A percentile compares a stretch with the other conserved stretches of the same genome.
phyloP scores from a whole-genome alignment of 1,140 invertebrate genomes.

The Centruroides sculpturatus region DNA sequence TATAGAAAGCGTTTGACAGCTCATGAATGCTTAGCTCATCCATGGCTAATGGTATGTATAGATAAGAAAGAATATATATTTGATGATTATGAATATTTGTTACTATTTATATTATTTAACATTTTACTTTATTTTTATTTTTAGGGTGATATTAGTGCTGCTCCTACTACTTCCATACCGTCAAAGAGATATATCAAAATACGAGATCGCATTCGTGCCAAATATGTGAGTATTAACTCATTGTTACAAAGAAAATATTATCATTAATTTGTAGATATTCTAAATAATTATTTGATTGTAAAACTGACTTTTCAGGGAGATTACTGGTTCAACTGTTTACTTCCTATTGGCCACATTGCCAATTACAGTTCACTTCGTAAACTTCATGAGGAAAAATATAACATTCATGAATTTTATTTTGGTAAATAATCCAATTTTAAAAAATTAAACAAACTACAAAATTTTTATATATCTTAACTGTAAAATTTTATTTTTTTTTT shows the following conservation, averaged over 20 bases:
- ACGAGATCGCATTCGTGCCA: slow-evolving; percentile 62
- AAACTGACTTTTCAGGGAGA: slow-evolving; percentile 23
- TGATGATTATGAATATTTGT: neutral
- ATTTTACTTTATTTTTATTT: neutral
- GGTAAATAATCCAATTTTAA: slow-evolving; percentile 38
- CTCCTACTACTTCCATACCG: slow-evolving; percentile 48
- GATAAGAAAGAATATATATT: slow-evolving; percentile 26
- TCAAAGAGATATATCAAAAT: slow-evolving; percentile 69
- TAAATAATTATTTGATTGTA: neutral
- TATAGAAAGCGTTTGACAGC: slow-evolving; percentile 89
- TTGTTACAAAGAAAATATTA: neutral
- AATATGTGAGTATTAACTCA: slow-evolving; percentile 27
- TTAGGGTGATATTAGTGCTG: slow-evolving; percentile 9
- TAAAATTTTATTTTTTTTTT: too few species aligned
- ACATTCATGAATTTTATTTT: slow-evolving; percentile 88
- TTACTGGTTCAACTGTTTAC: slow-evolving; percentile 78
- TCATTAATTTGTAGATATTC: too few species aligned
- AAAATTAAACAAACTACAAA: too few species aligned
- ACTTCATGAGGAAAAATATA: slow-evolving; percentile 87
- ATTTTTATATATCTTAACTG: too few species aligned
- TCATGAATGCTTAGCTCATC: slow-evolving; percentile 87
- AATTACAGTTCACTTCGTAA: slow-evolving; percentile 97
- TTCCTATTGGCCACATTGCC: slow-evolving; percentile 89
- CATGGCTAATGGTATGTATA: slow-evolving; percentile 66
- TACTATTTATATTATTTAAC: neutral